phyloP scores from a whole-genome alignment of 2,888 invertebrate genomes.

The Mactromeris polynyma region DNA sequence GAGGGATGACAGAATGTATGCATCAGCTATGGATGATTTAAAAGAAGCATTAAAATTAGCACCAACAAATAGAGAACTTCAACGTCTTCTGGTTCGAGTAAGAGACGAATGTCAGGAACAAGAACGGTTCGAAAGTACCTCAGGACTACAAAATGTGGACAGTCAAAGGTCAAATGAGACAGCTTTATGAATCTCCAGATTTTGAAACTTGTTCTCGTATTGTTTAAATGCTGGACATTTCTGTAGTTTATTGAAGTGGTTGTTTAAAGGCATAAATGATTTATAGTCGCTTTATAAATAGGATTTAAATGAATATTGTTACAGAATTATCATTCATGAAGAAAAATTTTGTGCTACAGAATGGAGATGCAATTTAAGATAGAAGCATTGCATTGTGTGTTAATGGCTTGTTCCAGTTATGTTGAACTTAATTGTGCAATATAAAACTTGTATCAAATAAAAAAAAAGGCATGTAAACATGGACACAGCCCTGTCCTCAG shows the following conservation, averaged over 20 bases:
- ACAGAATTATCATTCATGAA: not conserved
- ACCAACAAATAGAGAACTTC: conserved; percentile 91
- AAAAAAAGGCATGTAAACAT: too few species aligned
- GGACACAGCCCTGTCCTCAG: too few species aligned
- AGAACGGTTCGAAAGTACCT: conserved; percentile 68
- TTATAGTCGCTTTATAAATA: not conserved
- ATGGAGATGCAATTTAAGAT: not conserved
- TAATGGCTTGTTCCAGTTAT: not conserved
- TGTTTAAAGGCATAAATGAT: not conserved
- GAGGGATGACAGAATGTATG: conserved; percentile 90
- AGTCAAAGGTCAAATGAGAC: conserved; percentile 58
- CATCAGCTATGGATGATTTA: conserved; percentile 92
- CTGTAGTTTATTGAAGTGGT: not conserved
- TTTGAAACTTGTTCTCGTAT: not conserved
- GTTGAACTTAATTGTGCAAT: not conserved
- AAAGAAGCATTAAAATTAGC: conserved; percentile 93
- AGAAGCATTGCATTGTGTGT: not conserved
- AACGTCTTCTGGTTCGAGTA: conserved; percentile 91
- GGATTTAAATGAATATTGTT: not conserved
- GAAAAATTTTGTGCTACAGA: not conserved
- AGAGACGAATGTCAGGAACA: conserved; percentile 90
- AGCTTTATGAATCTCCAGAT: conserved; percentile 35
- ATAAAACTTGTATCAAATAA: not conserved
- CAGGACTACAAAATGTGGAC: conserved; percentile 20
- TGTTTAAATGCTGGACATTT: not conserved